Conservation (phyloP, 30 jellyfish, hydroid and myxozoan genomes). For the Hydractinia symbiolongicarpus region DNA sequence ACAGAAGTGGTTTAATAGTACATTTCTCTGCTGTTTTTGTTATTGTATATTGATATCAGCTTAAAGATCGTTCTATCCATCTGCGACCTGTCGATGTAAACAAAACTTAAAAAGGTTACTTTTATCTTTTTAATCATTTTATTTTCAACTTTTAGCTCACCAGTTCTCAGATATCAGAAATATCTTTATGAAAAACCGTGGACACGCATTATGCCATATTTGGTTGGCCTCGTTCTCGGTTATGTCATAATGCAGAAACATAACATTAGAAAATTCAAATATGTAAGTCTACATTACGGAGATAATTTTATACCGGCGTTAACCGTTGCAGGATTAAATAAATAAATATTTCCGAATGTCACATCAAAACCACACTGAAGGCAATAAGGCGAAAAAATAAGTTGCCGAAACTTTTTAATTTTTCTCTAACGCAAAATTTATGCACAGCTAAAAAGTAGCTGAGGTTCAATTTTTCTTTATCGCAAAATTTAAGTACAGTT, state of each 20-base stretch:
- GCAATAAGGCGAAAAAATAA: too few relatives aligned
- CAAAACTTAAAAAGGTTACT: background rate
- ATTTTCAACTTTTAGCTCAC: background rate
- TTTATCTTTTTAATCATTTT: background rate
- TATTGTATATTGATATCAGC: too few relatives aligned
- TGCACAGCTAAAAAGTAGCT: too few relatives aligned
- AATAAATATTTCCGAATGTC: too few relatives aligned
- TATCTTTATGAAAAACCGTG: background rate
- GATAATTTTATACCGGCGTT: too few relatives aligned
- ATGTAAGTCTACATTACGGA: slow-evolving; percentile 13
- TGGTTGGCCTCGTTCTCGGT: slow-evolving; percentile 32
- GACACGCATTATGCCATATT: slow-evolving; percentile 19
- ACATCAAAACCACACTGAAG: background rate
- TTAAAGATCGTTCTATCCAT: background rate
- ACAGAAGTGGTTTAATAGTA: too few relatives aligned
- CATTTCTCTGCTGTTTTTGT: too few relatives aligned
- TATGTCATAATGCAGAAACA: background rate
- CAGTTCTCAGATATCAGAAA: background rate
- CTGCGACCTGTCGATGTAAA: background rate
- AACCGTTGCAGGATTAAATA: too few relatives aligned
- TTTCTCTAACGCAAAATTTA: too few relatives aligned
- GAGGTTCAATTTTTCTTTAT: too few relatives aligned
- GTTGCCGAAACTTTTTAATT: too few relatives aligned
- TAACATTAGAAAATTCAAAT: background rate
- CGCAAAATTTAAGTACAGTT: too few relatives aligned